These are phyloP conservation scores for Syrphus vitripennis DNA, from an alignment of 2,888 invertebrate species.

Conservation along the genomic window DNA sequence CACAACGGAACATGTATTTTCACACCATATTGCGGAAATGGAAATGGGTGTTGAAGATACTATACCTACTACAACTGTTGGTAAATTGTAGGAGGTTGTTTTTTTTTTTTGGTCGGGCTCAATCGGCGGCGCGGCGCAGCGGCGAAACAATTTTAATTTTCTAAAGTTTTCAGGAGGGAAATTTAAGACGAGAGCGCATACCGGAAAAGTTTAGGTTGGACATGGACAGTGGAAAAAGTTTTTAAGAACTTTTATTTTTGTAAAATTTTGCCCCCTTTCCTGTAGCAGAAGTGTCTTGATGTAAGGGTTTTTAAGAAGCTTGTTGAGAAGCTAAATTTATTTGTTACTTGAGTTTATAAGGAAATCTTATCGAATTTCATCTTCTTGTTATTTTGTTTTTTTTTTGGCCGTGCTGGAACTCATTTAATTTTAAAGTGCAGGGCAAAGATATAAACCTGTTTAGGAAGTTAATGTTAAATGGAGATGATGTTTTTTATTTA, in stretches of 20 bases:
- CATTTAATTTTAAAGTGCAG: constrained; percentile 23
- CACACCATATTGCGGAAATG: constrained; percentile 59
- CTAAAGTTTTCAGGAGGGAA: constrained; percentile 48
- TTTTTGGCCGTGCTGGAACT: not conserved
- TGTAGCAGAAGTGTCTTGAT: constrained; percentile 16
- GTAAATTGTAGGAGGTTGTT: not conserved
- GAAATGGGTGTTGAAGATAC: constrained; percentile 29
- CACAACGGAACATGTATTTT: constrained; percentile 60
- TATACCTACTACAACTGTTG: not conserved
- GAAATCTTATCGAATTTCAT: constrained; percentile 27
- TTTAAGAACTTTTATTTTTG: not conserved
- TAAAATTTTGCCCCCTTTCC: constrained; percentile 27
- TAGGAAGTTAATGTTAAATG: constrained; percentile 14
- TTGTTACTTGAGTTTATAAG: constrained; percentile 46
- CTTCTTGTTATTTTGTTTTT: not conserved
- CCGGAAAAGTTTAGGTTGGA: constrained; percentile 48
- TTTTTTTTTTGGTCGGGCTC: no score
- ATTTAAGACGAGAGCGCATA: constrained; percentile 34
- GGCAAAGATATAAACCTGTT: constrained; percentile 9
- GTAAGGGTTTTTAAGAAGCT: constrained; percentile 22
- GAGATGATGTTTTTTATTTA: not conserved
- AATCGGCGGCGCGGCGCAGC: not conserved
- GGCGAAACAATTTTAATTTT: constrained; percentile 65
- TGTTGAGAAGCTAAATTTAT: constrained; percentile 45
- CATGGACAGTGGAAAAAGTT: constrained; percentile 38